phyloP scores from a whole-genome alignment of 2,797 vertebrate genomes.

The Chaenodraco wilsoni region DNA sequence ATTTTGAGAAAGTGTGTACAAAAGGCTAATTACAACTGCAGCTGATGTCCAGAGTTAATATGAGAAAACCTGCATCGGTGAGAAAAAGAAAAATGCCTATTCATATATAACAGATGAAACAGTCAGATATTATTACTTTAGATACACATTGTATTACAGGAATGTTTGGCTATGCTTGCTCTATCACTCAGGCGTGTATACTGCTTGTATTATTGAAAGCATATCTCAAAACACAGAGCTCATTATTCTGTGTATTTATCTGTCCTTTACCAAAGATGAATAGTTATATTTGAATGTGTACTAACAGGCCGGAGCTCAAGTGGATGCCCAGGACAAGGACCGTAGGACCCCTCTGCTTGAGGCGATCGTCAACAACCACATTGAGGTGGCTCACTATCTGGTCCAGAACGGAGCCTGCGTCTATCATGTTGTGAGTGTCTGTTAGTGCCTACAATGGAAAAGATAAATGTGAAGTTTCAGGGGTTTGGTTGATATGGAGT shows the following conservation, averaged over 20 bases:
- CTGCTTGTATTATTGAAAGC: too few relatives aligned
- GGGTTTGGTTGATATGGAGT: not conserved
- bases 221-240: too few relatives aligned
- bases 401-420: constrained; percentile 88
- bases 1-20: too few relatives aligned
- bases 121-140: too few relatives aligned
- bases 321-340: constrained; percentile 91
- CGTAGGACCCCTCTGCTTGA: constrained; percentile 91
- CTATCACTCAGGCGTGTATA: too few relatives aligned
- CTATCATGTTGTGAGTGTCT: constrained; percentile 85
- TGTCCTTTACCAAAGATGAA: not conserved
- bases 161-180: too few relatives aligned
- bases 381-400: constrained; percentile 88
- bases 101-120: too few relatives aligned
- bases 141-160: too few relatives aligned
- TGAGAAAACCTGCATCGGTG: too few relatives aligned
- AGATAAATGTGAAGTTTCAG: not conserved
- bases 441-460: not conserved
- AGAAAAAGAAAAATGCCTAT: too few relatives aligned
- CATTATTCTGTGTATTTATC: not conserved
- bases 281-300: not conserved
- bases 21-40: too few relatives aligned
- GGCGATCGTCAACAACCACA: constrained; percentile 90
- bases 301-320: constrained; percentile 89
- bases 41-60: too few relatives aligned